A percentile compares a stretch with the other conserved stretches of the same genome.
These are phyloP conservation scores for Patella vulgata DNA, from an alignment of 1,140 invertebrate genomes.

Conservation along the genomic window DNA sequence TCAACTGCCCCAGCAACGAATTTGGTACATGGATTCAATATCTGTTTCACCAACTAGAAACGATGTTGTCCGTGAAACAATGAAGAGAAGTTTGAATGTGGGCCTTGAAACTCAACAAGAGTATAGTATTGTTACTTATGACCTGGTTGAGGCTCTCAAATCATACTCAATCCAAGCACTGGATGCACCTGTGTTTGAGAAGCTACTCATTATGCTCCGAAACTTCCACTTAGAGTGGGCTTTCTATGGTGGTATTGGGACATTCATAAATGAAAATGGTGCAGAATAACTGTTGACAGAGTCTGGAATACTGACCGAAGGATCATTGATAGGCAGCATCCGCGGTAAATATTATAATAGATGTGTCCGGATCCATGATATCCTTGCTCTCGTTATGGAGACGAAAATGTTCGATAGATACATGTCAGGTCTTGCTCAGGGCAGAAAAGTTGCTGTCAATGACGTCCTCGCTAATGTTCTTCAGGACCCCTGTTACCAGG, in stretches of 20 bases:
- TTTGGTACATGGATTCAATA: no score
- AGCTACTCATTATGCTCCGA: constrained; percentile 20
- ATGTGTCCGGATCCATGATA: constrained; percentile 5
- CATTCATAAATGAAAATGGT: constrained; percentile 15
- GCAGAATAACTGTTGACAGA: constrained; percentile 12
- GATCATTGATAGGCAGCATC: constrained; percentile 16
- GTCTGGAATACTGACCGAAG: constrained; percentile 8
- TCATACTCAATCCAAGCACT: constrained; percentile 28
- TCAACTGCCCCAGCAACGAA: constrained; percentile 4
- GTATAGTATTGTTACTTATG: constrained; percentile 26
- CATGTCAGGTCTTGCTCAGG: no score
- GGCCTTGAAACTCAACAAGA: constrained; percentile 12
- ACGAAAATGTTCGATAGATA: constrained; percentile 1
- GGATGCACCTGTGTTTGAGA: constrained; percentile 19
- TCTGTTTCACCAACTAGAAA: no score
- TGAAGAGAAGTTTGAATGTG: constrained; percentile 16
- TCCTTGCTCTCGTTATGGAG: constrained; percentile 8
- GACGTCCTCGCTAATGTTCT: background rate
- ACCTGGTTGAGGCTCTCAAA: constrained; percentile 23
- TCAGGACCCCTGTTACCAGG: background rate
- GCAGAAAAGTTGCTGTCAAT: background rate
- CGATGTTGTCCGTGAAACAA: no score
- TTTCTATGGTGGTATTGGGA: constrained; percentile 18
- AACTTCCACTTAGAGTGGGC: constrained; percentile 25
- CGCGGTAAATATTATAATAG: constrained; percentile 17